Conservation (phyloP, 2,888 invertebrate species). For the Zhengitettix transpicula region DNA sequence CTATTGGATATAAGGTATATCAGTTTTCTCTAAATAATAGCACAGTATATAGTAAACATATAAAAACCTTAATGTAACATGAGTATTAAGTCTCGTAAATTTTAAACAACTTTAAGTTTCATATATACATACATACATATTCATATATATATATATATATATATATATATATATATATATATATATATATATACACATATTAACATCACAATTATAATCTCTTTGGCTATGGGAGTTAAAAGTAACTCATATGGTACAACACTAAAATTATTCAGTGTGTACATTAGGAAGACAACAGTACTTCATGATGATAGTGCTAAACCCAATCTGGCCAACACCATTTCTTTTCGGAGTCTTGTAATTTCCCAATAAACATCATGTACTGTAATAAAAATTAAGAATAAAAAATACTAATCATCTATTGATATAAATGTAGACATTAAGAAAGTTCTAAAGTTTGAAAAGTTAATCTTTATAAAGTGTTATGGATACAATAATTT, state of each 20-base stretch:
- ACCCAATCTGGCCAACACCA: slow-evolving; percentile 54
- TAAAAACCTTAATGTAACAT: not conserved
- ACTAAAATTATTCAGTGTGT: not conserved
- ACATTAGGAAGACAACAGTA: not conserved
- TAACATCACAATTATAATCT: not conserved
- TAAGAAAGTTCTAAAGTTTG: too few species aligned
- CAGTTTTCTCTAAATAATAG: too few species aligned
- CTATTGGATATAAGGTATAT: too few species aligned
- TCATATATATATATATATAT: not conserved
- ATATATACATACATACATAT: too few species aligned
- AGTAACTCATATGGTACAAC: not conserved
- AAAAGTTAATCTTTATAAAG: too few species aligned
- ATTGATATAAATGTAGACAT: too few species aligned
- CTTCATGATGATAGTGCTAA: slow-evolving; percentile 25
- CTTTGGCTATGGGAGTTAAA: slow-evolving; percentile 1
- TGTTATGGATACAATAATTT: too few species aligned
- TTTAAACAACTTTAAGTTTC: too few species aligned
- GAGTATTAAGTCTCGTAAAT: too few species aligned
- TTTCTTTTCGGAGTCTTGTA: slow-evolving; percentile 50
- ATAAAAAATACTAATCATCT: not conserved
- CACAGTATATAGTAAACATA: not conserved
- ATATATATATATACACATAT: too few species aligned
- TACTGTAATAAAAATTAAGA: slow-evolving; percentile 29
- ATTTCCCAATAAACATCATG: slow-evolving; percentile 62
- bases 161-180: not conserved